Conservation (phyloP, 2,888 invertebrate species). For the Polietes domitor region DNA sequence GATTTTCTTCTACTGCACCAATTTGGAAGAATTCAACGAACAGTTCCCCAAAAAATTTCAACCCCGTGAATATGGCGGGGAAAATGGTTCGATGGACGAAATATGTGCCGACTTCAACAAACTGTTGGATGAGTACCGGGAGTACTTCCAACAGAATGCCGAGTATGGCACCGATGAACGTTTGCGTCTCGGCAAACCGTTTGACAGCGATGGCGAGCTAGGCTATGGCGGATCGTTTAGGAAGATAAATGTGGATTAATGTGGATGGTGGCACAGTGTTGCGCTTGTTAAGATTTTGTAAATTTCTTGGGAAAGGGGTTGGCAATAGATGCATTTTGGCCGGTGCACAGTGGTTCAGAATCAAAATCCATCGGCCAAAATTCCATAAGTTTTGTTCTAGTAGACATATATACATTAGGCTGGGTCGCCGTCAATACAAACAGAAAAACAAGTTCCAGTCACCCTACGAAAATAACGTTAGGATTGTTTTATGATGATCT, state of each 20-base stretch:
- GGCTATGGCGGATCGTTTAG: slow-evolving; percentile 78
- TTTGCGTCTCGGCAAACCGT: slow-evolving; percentile 72
- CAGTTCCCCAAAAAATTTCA: slow-evolving; percentile 83
- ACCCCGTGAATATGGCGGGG: slow-evolving; percentile 85
- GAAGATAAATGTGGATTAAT: slow-evolving; percentile 76
- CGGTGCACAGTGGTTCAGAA: no score
- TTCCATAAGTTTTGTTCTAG: no score
- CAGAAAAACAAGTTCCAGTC: no score
- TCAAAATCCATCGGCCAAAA: no score
- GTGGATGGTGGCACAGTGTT: no score
- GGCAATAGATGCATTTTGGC: no score
- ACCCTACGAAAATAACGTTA: no score
- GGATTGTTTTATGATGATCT: no score
- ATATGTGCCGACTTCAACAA: slow-evolving; percentile 75
- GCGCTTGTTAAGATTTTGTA: no score
- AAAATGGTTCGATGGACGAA: slow-evolving; percentile 80
- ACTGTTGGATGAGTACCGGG: slow-evolving; percentile 72
- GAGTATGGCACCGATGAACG: slow-evolving; percentile 74
- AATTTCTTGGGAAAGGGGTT: no score
- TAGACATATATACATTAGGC: no score
- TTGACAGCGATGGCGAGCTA: slow-evolving; percentile 74
- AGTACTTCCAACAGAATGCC: slow-evolving; percentile 73
- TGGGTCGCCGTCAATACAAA: no score
- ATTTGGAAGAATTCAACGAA: slow-evolving; percentile 82
- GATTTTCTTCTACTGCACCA: slow-evolving; percentile 83